phyloP scores from a whole-genome alignment of 1,140 invertebrate genomes.

The Cecropterus lyciades region DNA sequence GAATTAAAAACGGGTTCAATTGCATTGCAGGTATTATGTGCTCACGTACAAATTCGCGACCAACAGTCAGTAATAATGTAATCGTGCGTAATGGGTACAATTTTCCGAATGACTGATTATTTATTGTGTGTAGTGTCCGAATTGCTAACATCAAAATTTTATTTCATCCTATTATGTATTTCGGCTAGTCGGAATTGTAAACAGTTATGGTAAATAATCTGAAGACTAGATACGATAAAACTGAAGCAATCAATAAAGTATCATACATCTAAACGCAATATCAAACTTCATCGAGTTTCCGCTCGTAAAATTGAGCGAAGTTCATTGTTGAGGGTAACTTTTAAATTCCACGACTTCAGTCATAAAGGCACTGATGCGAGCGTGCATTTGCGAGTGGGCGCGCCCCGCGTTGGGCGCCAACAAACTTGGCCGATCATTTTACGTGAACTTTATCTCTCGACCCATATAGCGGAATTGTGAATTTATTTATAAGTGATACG shows the following conservation, averaged over 20 bases:
- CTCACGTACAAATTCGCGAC: too few relatives aligned
- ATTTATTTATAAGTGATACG: conserved; percentile 22
- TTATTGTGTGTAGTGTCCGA: too few relatives aligned
- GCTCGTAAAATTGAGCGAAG: conserved; percentile 46
- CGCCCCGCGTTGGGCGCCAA: conserved; percentile 51
- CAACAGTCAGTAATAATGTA: too few relatives aligned
- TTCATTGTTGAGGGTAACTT: conserved; percentile 50
- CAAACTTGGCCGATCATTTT: conserved; percentile 50
- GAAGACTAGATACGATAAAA: not conserved
- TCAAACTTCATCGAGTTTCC: conserved; percentile 29
- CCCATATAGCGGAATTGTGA: conserved; percentile 35
- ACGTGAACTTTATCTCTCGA: conserved; percentile 47
- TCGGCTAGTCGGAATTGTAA: too few relatives aligned
- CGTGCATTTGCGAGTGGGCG: conserved; percentile 54
- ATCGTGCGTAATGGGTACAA: too few relatives aligned
- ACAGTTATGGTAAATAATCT: not conserved
- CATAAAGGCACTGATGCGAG: conserved; percentile 57
- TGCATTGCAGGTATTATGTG: too few relatives aligned
- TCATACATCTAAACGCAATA: conserved; percentile 19
- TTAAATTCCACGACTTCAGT: conserved; percentile 49
- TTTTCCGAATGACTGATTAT: too few relatives aligned
- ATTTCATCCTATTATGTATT: too few relatives aligned
- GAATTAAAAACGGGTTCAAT: too few relatives aligned
- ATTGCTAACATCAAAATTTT: too few relatives aligned
- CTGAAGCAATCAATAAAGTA: not conserved